These are phyloP conservation scores for Myripristis jacobus DNA, from an alignment of 2,797 vertebrate genomes.

Conservation along the genomic window DNA sequence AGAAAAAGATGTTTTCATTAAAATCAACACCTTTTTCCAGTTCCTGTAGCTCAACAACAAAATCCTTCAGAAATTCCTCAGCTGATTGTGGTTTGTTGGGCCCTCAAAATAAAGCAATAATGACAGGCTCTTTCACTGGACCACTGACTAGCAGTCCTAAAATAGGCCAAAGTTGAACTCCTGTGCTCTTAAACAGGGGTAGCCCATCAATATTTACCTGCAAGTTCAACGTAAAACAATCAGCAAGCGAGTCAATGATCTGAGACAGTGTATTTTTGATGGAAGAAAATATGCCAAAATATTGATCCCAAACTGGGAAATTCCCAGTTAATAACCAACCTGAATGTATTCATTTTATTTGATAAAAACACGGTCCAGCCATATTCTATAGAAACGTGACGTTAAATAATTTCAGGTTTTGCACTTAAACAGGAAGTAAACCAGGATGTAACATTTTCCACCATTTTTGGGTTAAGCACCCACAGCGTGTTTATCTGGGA, in stretches of 20 bases:
- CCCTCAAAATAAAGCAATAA: slow-evolving; percentile 37
- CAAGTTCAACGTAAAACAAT: slow-evolving; percentile 29
- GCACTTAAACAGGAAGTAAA: too few relatives aligned
- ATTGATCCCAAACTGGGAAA: too few relatives aligned
- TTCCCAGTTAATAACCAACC: too few relatives aligned
- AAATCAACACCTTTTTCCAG: too few relatives aligned
- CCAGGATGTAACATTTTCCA: too few relatives aligned
- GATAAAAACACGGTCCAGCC: too few relatives aligned
- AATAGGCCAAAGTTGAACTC: slow-evolving; percentile 34
- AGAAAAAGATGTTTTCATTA: background rate
- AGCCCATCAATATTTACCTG: slow-evolving; percentile 46
- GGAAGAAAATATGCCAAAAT: background rate
- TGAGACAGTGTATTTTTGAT: slow-evolving; percentile 8
- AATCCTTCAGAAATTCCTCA: slow-evolving; percentile 5
- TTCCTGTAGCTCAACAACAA: background rate
- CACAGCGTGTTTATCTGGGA: too few relatives aligned
- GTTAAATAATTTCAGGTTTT: too few relatives aligned
- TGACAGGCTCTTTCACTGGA: slow-evolving; percentile 28
- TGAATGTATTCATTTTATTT: too few relatives aligned
- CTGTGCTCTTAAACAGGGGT: slow-evolving; percentile 32
- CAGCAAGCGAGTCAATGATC: slow-evolving; percentile 5
- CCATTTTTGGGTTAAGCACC: too few relatives aligned
- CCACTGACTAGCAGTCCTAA: too few relatives aligned
- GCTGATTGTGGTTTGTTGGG: slow-evolving; percentile 6
- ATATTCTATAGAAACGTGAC: too few relatives aligned